Percentiles rank a stretch among this genome's conserved stretches.
These are phyloP conservation scores for Pyrrhura leucotis DNA, from an alignment of 2,797 vertebrate species.

Conservation along the genomic window DNA sequence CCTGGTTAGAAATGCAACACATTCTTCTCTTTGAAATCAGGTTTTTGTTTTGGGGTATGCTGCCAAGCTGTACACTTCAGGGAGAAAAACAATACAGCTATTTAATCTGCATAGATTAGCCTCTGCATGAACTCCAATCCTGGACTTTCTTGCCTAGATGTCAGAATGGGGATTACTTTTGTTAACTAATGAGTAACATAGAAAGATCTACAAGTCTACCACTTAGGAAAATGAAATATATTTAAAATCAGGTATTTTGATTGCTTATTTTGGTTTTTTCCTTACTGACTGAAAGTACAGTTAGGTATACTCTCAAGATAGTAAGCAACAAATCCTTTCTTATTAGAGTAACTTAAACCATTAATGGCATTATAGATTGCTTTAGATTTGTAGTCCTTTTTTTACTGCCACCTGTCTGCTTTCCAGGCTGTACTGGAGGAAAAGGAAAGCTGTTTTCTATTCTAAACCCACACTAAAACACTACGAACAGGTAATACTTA, in stretches of 20 bases:
- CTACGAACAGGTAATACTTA: not conserved
- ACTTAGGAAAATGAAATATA: not conserved
- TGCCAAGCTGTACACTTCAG: not conserved
- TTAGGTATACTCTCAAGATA: not conserved
- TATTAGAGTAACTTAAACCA: conserved; percentile 58
- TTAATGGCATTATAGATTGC: conserved; percentile 58
- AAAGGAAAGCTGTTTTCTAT: not conserved
- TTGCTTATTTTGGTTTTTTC: not conserved
- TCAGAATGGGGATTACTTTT: not conserved
- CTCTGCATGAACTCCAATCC: not conserved
- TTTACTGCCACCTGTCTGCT: conserved; percentile 62
- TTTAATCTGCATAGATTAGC: conserved; percentile 17
- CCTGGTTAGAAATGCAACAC: not conserved
- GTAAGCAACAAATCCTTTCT: conserved; percentile 58
- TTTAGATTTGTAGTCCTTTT: conserved; percentile 47
- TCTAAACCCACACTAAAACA: not conserved
- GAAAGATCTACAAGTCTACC: not conserved
- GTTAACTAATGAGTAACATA: not conserved
- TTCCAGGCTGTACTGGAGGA: not conserved
- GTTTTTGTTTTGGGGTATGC: not conserved
- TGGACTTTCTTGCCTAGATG: not conserved
- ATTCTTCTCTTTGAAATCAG: not conserved
- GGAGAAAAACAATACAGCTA: not conserved
- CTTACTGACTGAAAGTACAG: not conserved
- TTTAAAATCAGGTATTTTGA: not conserved